Evolutionary conservation across 2,113 vertebrate species (phyloP).

Genomic region (Ptilorrhoa leucosticta): DNA sequence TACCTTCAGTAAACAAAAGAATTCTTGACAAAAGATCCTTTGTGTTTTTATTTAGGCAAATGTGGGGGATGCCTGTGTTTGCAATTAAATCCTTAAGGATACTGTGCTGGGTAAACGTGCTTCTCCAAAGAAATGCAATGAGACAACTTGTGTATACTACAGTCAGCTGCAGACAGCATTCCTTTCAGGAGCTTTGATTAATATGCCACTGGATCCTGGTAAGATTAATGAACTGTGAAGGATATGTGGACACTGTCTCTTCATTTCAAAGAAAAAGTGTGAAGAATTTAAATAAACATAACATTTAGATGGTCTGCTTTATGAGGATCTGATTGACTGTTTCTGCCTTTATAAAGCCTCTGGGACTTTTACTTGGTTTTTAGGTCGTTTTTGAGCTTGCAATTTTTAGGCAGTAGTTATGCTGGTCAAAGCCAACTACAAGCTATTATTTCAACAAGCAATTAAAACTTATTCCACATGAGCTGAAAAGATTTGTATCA

Average conservation of each 20-base stretch:
- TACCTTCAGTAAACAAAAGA: not conserved
- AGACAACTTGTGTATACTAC: not conserved
- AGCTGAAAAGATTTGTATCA: not conserved
- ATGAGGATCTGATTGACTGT: not conserved
- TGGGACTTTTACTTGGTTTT: not conserved
- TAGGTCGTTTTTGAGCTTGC: not conserved
- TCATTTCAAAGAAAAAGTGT: not conserved
- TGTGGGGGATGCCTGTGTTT: not conserved
- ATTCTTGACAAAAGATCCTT: not conserved
- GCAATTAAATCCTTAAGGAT: not conserved
- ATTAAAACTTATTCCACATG: not conserved
- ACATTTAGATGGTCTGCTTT: not conserved
- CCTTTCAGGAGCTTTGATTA: constrained; percentile 3
- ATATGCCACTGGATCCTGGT: not conserved
- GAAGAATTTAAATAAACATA: constrained; percentile 43
- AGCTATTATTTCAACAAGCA: not conserved
- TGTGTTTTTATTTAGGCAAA: not conserved
- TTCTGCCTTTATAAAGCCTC: not conserved
- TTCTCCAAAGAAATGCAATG: not conserved
- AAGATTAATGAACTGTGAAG: constrained; percentile 46
- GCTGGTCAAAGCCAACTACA: not conserved
- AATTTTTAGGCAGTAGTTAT: not conserved
- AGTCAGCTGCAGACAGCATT: not conserved
- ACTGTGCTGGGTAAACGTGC: not conserved
- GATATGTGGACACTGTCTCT: not conserved